Percentiles rank a stretch among this genome's conserved stretches.
Evolutionary conservation across 2,113 vertebrate species (phyloP).

Genomic region (Manacus vitellinus): DNA sequence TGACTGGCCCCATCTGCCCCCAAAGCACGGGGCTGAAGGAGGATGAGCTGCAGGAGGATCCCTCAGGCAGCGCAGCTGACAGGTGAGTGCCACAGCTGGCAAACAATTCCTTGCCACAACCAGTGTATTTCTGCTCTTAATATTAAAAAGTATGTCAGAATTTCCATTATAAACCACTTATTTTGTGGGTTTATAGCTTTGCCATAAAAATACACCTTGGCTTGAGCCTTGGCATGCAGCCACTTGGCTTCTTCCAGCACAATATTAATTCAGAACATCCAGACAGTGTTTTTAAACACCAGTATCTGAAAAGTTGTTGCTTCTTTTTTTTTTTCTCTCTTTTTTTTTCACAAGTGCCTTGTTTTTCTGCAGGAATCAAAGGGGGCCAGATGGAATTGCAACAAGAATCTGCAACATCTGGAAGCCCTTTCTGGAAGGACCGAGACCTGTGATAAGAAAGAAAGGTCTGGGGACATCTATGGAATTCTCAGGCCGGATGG

Average conservation of each 20-base stretch:
- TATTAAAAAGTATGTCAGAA: conserved; percentile 74
- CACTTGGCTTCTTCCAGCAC: conserved; percentile 54
- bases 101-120: conserved; percentile 1
- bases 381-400: not conserved
- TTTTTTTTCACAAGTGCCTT: not conserved
- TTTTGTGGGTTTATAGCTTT: conserved; percentile 74
- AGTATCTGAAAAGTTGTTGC: not conserved
- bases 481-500: not conserved
- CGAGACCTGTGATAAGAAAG: not conserved
- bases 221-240: conserved; percentile 65
- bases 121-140: conserved; percentile 16
- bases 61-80: not conserved
- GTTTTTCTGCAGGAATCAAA: conserved; percentile 15
- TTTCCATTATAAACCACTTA: conserved; percentile 80
- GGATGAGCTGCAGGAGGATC: not conserved
- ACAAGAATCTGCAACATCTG: not conserved
- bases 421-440: not conserved
- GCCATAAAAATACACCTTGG: conserved; percentile 76
- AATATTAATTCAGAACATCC: conserved; percentile 62
- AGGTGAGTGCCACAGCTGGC: conserved; percentile 51
- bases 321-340: not conserved
- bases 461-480: not conserved
- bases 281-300: conserved; percentile 24
- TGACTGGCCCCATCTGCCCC: not conserved
- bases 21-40: not conserved